Evolutionary conservation across 2,113 vertebrate genomes (phyloP), one percentile per base, ranked within the genome.

Genomic region (Ornithorhynchus anatinus): DNA sequence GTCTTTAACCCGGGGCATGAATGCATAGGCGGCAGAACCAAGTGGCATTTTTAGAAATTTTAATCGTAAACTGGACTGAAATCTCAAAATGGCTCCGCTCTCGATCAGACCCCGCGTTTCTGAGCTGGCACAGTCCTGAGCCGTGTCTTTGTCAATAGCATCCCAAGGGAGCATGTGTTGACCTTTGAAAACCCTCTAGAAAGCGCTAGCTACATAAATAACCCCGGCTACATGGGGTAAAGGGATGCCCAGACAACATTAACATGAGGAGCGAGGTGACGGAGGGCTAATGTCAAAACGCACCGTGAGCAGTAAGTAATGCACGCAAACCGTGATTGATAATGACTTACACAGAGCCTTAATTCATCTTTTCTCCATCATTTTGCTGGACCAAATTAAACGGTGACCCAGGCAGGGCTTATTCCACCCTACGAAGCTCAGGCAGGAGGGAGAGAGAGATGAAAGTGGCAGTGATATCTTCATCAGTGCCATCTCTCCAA

Each of bases 301-400:
- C 91, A 92, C 90, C 81, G 90, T 84, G 90, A 94, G 91, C 89
- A 91, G 94, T 93, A 94, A 93, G 90, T 93, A 93, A 95, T 92
- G 91, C 89, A 93, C 92, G 93, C 92, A 89, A 92, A 92, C 85
- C 59, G 86, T 94, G 94, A 95, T 92, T 93, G 94, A 95, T 95
- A 84, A 91, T 85, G 91, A 91, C 79, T 79, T 77, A 57, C 64
- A 83, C 82, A 77, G 85, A 85, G 79, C 81, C 82, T 86, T 80
- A 92, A 94, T 95, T 92, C 87, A 92, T 95, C 92, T 92, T 92
- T 91, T 91, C 86, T 89, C 92, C 88, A 94, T 93, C 91, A 89
- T 88, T 90, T 62, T 85, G 80, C 83, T 76, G 73, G 72, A 90
- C 89, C 75, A 91, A 92, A 91, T 91, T 87, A 92, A 89, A 87